phyloP scores from a whole-genome alignment of 2,113 vertebrate species.

The Morone saxatilis region DNA sequence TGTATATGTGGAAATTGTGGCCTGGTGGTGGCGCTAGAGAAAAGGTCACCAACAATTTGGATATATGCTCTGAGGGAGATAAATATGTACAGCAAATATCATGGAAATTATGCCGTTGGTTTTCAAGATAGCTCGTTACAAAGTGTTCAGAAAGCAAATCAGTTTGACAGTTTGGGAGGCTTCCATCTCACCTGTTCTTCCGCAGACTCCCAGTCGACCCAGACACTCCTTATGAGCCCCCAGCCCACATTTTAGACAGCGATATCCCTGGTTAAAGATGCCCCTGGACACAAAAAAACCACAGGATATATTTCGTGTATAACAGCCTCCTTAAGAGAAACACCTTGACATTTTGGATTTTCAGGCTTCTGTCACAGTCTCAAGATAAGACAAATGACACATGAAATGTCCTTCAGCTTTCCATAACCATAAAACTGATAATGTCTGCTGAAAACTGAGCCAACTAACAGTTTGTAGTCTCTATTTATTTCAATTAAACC shows the following conservation, averaged over 20 bases:
- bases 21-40: conserved; percentile 4
- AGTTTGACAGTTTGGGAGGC: background rate
- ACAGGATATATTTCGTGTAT: conserved; percentile 34
- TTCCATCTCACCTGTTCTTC: conserved; percentile 85
- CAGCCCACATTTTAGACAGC: conserved; percentile 91
- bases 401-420: conserved; percentile 53
- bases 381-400: conserved; percentile 43
- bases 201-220: conserved; percentile 90
- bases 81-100: background rate
- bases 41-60: conserved; percentile 36
- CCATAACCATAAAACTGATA: conserved; percentile 15
- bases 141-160: background rate
- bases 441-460: conserved; percentile 6
- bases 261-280: conserved; percentile 97
- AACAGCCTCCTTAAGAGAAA: conserved; percentile 36
- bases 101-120: background rate
- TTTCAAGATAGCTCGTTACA: background rate
- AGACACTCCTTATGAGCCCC: conserved; percentile 96
- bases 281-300: conserved; percentile 88
- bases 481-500: conserved; percentile 18
- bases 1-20: conserved; percentile 3
- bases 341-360: conserved; percentile 59
- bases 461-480: background rate
- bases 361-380: conserved; percentile 37
- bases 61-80: background rate